Base-by-base conservation (phyloP, 2,888 invertebrate species). In the Pterostichus madidus region DNA sequence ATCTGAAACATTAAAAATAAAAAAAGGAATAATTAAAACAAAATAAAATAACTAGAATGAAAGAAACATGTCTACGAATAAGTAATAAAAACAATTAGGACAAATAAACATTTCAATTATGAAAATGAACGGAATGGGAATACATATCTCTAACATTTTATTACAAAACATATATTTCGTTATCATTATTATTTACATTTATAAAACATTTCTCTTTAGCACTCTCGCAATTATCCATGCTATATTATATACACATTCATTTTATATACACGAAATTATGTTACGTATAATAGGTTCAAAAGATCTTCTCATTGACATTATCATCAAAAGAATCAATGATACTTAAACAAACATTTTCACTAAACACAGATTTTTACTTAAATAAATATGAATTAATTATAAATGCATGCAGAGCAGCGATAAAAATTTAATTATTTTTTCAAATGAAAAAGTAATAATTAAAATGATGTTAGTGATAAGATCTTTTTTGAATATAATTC, bases 161-260 rank as follows among this genome's bases (percentile, higher is more conserved):
- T 77, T 75, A 77, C 35, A 77, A 77, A 77, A 77, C 77, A 77
- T 77, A 77, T 77, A 77, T 77, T 77, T 77, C 39, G 15, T 49
- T 75, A 75, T 75, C 49, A 71, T 39, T 56, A 56, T 35, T 77
- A 77, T 77, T 35, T 77, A 77, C 77, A 77, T 77, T 77, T 77
- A 77, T 77, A 77, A 77, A 77, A 77, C 77, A 77, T 77, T 56
- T 77, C 15, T 77, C 75, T 56, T 71, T 56, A 77, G 53, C 76
- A 77, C 53, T 77, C 56, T 53, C 39, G 24, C 56, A 77, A 53
- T 56, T 53, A 77, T 77, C 39, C 75, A 75, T 49, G 39, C 11
- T 71, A 39, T 44, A 71, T 31, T 75, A 75, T 75, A 75, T 75
- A 75, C 75, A 75, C 52, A 75, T 75, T 52, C 75, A 75, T 75